Evolutionary conservation across 2,113 vertebrate genomes (phyloP).

Genomic region (Hassar affinis): DNA sequence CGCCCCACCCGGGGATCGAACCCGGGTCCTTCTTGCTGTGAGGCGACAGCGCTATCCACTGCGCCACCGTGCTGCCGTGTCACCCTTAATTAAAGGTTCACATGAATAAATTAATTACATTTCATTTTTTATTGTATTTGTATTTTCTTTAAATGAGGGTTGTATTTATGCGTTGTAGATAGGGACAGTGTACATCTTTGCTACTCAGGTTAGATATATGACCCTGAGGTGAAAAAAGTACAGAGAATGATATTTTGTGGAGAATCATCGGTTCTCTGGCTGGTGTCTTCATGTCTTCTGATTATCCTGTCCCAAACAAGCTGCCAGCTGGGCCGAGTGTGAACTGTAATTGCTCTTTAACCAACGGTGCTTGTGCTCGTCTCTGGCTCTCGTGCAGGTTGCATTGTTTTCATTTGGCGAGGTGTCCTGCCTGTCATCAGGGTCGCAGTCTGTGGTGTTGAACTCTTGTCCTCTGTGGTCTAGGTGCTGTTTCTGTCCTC

Average conservation of each 20-base stretch:
- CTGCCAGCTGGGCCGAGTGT: background rate
- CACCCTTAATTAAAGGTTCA: too few species aligned
- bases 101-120: too few species aligned
- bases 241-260: too few species aligned
- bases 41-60: too few species aligned
- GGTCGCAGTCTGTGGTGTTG: background rate
- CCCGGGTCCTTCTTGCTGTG: too few species aligned
- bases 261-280: background rate
- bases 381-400: conserved; percentile 8
- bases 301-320: conserved; percentile 12
- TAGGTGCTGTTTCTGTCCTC: conserved; percentile 11
- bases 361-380: background rate
- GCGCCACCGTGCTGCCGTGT: too few species aligned
- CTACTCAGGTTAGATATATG: background rate
- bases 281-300: background rate
- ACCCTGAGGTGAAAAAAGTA: background rate
- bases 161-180: too few species aligned
- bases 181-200: background rate
- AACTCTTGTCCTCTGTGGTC: conserved; percentile 28
- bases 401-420: background rate
- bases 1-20: too few species aligned
- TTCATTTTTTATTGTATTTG: too few species aligned
- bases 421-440: conserved; percentile 6
- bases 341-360: background rate
- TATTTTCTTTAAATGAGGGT: too few species aligned